phyloP scores from a whole-genome alignment of 2,113 vertebrate species.

The Pedetes capensis region DNA sequence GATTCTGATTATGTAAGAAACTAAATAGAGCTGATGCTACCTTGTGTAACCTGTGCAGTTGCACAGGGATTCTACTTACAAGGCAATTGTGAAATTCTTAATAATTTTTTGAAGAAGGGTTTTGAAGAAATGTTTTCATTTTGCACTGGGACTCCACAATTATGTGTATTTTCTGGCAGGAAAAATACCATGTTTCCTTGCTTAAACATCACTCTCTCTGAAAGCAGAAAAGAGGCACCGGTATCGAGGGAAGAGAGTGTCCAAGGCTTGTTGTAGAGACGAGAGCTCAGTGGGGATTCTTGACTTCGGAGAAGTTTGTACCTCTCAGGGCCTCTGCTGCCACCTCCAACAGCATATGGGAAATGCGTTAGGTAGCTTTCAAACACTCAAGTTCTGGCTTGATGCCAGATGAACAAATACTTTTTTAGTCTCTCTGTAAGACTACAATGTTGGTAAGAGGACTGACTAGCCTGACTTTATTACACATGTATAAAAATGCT shows the following conservation, averaged over 20 bases:
- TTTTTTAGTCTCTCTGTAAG: background rate
- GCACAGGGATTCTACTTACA: background rate
- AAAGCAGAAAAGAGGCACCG: background rate
- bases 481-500: background rate
- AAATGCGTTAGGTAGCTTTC: background rate
- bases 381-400: background rate
- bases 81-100: background rate
- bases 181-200: background rate
- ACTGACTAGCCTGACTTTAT: background rate
- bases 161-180: background rate
- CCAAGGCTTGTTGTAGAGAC: background rate
- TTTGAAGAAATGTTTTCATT: background rate
- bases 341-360: fast-evolving
- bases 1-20: background rate
- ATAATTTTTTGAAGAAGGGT: background rate
- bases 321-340: background rate
- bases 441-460: slow-evolving; percentile 10
- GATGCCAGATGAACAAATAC: background rate
- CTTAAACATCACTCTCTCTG: background rate
- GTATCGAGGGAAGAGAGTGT: background rate
- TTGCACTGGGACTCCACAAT: background rate
- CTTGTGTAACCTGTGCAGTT: background rate
- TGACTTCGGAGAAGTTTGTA: background rate
- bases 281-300: background rate
- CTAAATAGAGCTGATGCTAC: background rate